These are phyloP conservation scores for Molothrus ater DNA, from an alignment of 2,797 vertebrate species.

Conservation along the genomic window DNA sequence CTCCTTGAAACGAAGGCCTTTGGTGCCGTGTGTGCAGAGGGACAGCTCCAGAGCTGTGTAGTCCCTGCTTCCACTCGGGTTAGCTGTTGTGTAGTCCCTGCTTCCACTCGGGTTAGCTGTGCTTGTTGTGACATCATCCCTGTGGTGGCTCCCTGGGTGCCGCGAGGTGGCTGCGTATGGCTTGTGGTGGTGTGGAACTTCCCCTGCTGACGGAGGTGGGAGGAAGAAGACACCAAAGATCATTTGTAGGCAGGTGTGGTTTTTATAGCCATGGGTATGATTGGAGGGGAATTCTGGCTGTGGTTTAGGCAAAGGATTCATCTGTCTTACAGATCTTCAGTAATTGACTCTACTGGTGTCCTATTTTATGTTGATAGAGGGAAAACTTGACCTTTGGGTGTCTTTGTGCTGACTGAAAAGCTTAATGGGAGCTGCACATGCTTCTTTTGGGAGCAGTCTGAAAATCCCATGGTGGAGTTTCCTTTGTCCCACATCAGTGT, in stretches of 20 bases:
- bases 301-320: conserved; percentile 38
- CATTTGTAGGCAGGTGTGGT: neutral
- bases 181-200: conserved; percentile 42
- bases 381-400: neutral
- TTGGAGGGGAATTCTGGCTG: conserved; percentile 41
- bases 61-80: conserved; percentile 50
- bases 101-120: neutral
- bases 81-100: too few relatives aligned
- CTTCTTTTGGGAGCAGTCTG: neutral
- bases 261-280: conserved; percentile 2
- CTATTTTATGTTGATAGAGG: neutral
- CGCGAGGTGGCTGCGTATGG: conserved; percentile 21
- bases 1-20: neutral
- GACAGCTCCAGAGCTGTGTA: neutral
- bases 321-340: neutral
- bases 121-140: neutral
- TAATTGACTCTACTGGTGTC: neutral
- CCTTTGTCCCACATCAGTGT: neutral
- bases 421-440: neutral
- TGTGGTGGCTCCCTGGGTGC: conserved; percentile 13
- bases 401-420: neutral
- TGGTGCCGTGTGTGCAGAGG: neutral
- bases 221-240: conserved; percentile 1
- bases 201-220: neutral
- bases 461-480: neutral